These are phyloP conservation scores for Drosophila buzzatii DNA, from an alignment of 2,888 invertebrate species.

Conservation along the genomic window DNA sequence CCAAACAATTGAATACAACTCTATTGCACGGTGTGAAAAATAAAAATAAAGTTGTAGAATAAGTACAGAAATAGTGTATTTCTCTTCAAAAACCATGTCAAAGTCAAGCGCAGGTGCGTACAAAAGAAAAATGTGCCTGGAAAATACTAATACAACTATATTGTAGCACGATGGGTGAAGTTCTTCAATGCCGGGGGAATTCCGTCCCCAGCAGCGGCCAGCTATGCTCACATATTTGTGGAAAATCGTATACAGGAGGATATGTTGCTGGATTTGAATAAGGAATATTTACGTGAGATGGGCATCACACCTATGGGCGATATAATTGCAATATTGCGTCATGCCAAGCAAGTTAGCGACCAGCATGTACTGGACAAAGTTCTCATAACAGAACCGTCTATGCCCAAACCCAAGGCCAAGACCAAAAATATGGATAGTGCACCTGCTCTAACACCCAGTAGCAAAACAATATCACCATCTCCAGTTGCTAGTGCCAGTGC, in stretches of 20 bases:
- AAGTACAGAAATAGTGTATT: constrained; percentile 11
- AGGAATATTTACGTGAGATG: constrained; percentile 95
- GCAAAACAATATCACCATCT: constrained; percentile 25
- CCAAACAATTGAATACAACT: constrained; percentile 15
- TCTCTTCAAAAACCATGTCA: constrained; percentile 57
- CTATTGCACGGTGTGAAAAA: constrained; percentile 34
- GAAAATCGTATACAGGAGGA: constrained; percentile 94
- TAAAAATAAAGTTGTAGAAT: constrained; percentile 27
- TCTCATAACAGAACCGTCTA: constrained; percentile 87
- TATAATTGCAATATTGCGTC: constrained; percentile 90
- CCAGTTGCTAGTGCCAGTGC: constrained; percentile 7
- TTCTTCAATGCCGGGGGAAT: constrained; percentile 95
- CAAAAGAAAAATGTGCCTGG: not conserved
- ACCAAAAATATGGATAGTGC: not conserved
- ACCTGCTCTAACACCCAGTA: constrained; percentile 31
- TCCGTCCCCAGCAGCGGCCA: constrained; percentile 90
- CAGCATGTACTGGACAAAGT: constrained; percentile 87
- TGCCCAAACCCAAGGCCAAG: constrained; percentile 41
- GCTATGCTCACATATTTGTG: constrained; percentile 94
- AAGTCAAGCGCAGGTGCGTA: constrained; percentile 77
- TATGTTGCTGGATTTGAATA: constrained; percentile 94
- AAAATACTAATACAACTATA: not conserved
- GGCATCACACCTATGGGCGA: constrained; percentile 91
- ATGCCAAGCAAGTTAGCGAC: constrained; percentile 88
- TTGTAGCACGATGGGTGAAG: constrained; percentile 89